Conservation (phyloP, 2,888 invertebrate genomes). For the Nudaria mundana region DNA sequence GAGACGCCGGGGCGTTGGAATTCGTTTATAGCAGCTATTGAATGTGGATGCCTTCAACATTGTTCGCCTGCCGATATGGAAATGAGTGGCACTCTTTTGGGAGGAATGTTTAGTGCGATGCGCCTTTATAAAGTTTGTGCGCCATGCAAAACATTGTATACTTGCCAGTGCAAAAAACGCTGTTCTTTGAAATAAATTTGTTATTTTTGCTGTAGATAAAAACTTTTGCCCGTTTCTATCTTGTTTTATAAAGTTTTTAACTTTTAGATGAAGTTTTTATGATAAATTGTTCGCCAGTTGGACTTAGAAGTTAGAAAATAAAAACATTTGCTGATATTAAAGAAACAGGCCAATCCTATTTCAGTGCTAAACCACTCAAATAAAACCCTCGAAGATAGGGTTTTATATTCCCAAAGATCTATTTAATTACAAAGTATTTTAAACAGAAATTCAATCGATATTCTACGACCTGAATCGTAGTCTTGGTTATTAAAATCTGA, state of each 20-base stretch:
- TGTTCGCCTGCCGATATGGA: constrained; percentile 36
- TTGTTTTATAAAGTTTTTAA: neutral
- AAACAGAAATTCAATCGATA: too few relatives aligned
- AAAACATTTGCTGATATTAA: too few relatives aligned
- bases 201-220: neutral
- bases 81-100: constrained; percentile 39
- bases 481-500: too few relatives aligned
- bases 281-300: too few relatives aligned
- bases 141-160: constrained; percentile 1
- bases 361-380: too few relatives aligned
- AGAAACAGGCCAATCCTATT: too few relatives aligned
- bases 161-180: neutral
- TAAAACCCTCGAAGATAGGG: too few relatives aligned
- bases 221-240: neutral
- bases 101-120: constrained; percentile 30
- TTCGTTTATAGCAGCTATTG: constrained; percentile 48
- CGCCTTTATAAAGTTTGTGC: constrained; percentile 11
- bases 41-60: constrained; percentile 32
- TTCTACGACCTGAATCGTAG: too few relatives aligned
- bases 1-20: constrained; percentile 45
- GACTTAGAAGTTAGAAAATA: too few relatives aligned
- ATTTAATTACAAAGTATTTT: too few relatives aligned
- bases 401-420: too few relatives aligned
- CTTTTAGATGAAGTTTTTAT: neutral
- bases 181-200: neutral